Percentiles rank a stretch among this genome's conserved stretches.
Evolutionary conservation across 2,888 invertebrate species (phyloP).

Genomic region (Pachydiplax longipennis): DNA sequence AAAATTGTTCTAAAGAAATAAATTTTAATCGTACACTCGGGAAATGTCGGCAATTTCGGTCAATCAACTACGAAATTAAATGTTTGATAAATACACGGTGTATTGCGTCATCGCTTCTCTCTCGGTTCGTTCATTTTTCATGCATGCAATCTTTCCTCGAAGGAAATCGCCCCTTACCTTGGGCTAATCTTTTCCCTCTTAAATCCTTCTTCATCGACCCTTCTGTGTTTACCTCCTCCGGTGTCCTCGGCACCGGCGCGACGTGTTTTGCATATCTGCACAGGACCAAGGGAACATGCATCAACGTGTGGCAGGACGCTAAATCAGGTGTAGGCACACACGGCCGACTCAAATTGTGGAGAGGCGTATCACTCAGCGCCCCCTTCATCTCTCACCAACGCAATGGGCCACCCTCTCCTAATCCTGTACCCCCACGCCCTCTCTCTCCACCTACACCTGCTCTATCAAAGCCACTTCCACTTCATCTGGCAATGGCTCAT

Average conservation of each 20-base stretch:
- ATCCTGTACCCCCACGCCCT: background rate
- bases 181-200: constrained; percentile 3
- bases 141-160: background rate
- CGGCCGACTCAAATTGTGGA: background rate
- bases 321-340: constrained; percentile 16
- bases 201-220: background rate
- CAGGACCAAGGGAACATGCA: background rate
- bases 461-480: background rate
- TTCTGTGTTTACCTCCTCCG: background rate
- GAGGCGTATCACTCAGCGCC: constrained; percentile 2
- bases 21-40: too few relatives aligned
- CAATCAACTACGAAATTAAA: too few relatives aligned
- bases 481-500: background rate
- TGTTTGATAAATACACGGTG: too few relatives aligned
- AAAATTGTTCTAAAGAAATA: too few relatives aligned
- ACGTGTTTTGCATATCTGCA: constrained; percentile 31
- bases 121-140: background rate
- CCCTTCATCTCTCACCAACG: background rate
- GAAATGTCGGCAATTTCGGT: too few relatives aligned
- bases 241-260: constrained; percentile 14
- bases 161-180: background rate
- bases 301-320: constrained; percentile 37
- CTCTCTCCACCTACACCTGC: background rate
- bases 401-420: background rate
- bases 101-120: too few relatives aligned